Percentiles rank a stretch among this genome's conserved stretches.
Conservation (phyloP, 2,797 vertebrate species). For the Austrolebias charrua region DNA sequence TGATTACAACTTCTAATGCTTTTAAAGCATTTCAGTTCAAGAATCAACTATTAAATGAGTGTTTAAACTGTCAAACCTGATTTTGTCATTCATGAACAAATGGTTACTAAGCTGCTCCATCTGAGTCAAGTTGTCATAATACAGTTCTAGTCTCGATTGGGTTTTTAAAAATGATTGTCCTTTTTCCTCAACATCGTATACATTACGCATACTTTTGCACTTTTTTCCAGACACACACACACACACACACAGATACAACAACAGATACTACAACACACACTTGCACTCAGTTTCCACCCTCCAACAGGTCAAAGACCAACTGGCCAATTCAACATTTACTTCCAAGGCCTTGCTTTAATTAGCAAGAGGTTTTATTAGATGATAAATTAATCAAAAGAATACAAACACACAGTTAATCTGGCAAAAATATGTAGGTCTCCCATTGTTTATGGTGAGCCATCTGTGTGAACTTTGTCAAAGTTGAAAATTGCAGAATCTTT, state of each 20-base stretch:
- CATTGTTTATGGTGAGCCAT: constrained; percentile 77
- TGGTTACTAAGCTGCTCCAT: too few species aligned
- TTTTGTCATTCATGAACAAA: too few species aligned
- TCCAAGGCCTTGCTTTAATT: constrained; percentile 79
- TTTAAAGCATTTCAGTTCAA: too few species aligned
- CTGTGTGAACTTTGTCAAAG: constrained; percentile 72
- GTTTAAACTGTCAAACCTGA: too few species aligned
- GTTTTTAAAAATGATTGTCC: not conserved
- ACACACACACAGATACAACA: constrained; percentile 35
- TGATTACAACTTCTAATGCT: too few species aligned
- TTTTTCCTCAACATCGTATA: not conserved
- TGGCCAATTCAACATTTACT: constrained; percentile 77
- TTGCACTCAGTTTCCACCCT: constrained; percentile 64
- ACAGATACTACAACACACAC: constrained; percentile 37
- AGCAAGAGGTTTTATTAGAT: constrained; percentile 77
- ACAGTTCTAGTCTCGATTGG: too few species aligned
- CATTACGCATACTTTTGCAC: not conserved
- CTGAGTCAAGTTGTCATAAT: too few species aligned
- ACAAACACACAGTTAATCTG: constrained; percentile 76
- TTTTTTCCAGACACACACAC: constrained; percentile 7
- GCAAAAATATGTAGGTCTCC: constrained; percentile 73
- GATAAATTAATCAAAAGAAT: constrained; percentile 77
- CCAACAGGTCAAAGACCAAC: constrained; percentile 75
- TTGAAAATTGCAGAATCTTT: constrained; percentile 62
- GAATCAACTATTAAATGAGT: too few species aligned